A percentile compares a stretch with the other conserved stretches of the same genome.
These are phyloP conservation scores for Cariama cristata DNA, from an alignment of 2,113 vertebrate species.

Conservation along the genomic window DNA sequence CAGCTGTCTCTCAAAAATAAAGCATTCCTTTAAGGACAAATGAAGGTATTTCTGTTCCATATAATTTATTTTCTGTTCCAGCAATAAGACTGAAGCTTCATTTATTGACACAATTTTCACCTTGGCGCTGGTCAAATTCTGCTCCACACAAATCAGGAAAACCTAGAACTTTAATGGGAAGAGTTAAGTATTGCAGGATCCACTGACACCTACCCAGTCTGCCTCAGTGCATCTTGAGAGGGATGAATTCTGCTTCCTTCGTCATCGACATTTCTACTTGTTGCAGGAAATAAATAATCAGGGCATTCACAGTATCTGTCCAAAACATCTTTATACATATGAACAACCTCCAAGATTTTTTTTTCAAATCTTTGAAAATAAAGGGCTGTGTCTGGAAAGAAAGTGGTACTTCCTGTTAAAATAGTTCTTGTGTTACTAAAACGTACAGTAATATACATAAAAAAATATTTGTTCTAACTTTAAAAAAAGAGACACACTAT, in stretches of 20 bases:
- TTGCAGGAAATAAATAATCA: background rate
- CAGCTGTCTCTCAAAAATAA: background rate
- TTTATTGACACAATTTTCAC: background rate
- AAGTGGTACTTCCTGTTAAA: background rate
- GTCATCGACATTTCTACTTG: background rate
- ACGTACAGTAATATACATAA: background rate
- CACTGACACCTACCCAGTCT: background rate
- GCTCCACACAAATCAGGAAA: background rate
- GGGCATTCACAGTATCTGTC: background rate
- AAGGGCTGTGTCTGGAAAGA: background rate
- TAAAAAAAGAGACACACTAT: background rate
- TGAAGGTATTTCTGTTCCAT: background rate
- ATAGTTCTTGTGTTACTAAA: background rate
- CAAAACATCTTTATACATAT: background rate
- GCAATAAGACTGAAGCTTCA: background rate
- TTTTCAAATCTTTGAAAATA: background rate
- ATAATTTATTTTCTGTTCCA: background rate
- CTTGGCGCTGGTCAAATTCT: background rate
- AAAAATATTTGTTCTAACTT: background rate
- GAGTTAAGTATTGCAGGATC: background rate
- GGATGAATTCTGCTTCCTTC: background rate
- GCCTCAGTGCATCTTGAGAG: background rate
- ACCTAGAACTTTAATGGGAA: background rate
- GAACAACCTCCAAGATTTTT: background rate
- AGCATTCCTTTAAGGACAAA: background rate